Percentiles rank a stretch among this genome's conserved stretches.
phyloP scores from a whole-genome alignment of 2,113 vertebrate species.

The Dasyornis broadbenti region DNA sequence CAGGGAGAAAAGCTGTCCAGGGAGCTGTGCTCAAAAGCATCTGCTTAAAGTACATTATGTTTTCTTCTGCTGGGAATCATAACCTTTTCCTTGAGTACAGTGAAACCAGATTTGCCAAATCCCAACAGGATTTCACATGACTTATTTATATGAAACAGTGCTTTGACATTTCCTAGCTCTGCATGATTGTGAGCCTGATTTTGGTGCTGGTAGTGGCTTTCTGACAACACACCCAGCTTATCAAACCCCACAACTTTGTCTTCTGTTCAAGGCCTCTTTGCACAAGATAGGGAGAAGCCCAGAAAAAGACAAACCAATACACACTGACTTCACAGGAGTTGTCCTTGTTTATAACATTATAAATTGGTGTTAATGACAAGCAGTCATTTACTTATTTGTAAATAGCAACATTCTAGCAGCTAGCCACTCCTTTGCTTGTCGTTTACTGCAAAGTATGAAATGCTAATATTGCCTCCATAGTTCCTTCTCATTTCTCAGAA shows the following conservation, averaged over 20 bases:
- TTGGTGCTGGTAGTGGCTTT: not conserved
- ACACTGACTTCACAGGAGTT: not conserved
- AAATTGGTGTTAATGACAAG: not conserved
- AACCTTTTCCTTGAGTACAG: not conserved
- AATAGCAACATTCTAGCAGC: not conserved
- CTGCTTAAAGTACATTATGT: not conserved
- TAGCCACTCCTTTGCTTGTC: not conserved
- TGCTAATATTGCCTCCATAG: not conserved
- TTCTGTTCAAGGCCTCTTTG: not conserved
- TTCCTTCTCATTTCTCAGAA: not conserved
- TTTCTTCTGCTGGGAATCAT: constrained; percentile 1
- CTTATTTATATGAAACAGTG: not conserved
- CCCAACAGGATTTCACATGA: not conserved
- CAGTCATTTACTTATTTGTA: not conserved
- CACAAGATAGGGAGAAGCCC: not conserved
- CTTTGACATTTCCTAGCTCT: not conserved
- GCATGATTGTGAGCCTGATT: not conserved
- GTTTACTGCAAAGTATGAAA: not conserved
- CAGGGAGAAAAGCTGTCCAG: not conserved
- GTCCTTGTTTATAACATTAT: not conserved
- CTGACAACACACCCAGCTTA: not conserved
- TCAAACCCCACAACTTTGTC: not conserved
- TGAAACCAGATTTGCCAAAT: not conserved
- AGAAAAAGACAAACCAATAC: not conserved
- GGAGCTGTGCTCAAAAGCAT: not conserved